Percentiles rank a stretch among this genome's conserved stretches.
These are phyloP conservation scores for Priocnemis perturbator DNA, from an alignment of 2,888 invertebrate species.

Conservation along the genomic window DNA sequence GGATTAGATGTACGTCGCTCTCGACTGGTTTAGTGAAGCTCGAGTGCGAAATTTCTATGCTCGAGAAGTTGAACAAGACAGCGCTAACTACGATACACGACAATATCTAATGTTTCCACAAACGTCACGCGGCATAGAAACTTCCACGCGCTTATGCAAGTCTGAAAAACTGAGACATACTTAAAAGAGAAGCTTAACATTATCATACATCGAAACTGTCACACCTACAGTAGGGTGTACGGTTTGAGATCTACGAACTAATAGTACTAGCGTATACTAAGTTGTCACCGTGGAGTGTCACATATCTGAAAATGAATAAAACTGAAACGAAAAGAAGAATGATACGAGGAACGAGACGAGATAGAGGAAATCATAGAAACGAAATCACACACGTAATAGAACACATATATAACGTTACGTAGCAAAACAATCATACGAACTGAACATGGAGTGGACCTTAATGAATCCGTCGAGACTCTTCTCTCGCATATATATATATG, in stretches of 20 bases:
- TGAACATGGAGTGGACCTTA: constrained; percentile 61
- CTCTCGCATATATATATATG: background rate
- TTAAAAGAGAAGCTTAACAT: constrained; percentile 33
- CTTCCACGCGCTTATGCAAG: constrained; percentile 21
- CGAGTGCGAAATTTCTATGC: no score
- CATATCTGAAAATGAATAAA: constrained; percentile 37
- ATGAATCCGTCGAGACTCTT: constrained; percentile 30
- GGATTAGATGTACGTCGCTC: no score
- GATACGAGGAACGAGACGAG: constrained; percentile 26
- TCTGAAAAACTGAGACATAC: constrained; percentile 14
- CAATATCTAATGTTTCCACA: background rate
- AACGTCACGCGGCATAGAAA: constrained; percentile 5
- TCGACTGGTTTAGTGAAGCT: no score
- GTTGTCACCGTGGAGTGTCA: constrained; percentile 35
- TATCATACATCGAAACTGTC: constrained; percentile 17
- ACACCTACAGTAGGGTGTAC: background rate
- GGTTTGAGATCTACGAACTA: constrained; percentile 37
- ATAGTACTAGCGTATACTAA: constrained; percentile 39
- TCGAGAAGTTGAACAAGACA: no score
- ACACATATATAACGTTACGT: constrained; percentile 56
- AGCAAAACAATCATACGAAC: constrained; percentile 68
- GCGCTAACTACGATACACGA: no score
- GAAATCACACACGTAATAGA: constrained; percentile 25
- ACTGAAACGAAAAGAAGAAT: constrained; percentile 27
- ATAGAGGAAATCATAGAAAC: constrained; percentile 21